phyloP scores from a whole-genome alignment of 2,888 invertebrate species.

The Coleophora flavipennella region DNA sequence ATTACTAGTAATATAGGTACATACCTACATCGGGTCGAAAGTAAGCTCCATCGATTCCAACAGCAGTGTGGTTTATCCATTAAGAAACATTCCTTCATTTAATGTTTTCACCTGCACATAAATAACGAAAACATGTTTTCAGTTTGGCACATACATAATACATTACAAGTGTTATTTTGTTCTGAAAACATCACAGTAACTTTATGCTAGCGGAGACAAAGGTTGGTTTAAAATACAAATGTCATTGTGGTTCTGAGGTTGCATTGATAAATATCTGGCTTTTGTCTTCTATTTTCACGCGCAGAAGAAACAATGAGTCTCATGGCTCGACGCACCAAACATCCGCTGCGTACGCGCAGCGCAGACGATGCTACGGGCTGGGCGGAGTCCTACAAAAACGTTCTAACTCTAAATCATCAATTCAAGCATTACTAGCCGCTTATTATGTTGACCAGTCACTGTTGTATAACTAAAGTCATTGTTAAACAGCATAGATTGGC shows the following conservation, averaged over 20 bases:
- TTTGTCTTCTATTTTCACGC: slow-evolving; percentile 21
- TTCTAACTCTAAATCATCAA: slow-evolving; percentile 3
- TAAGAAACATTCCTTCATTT: no score
- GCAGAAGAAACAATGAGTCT: slow-evolving; percentile 29
- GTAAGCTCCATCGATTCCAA: no score
- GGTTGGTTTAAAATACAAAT: slow-evolving; percentile 12
- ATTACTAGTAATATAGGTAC: no score
- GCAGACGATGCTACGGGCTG: not conserved
- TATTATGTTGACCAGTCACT: not conserved
- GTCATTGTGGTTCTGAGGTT: slow-evolving; percentile 20
- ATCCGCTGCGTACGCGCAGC: slow-evolving; percentile 18
- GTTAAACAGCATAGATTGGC: no score
- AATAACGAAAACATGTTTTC: no score
- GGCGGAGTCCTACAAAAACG: slow-evolving; percentile 7
- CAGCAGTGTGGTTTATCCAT: no score
- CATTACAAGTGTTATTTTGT: no score
- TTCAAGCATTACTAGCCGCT: slow-evolving; percentile 1
- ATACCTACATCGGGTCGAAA: no score
- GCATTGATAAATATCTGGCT: slow-evolving; percentile 27
- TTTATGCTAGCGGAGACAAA: slow-evolving; percentile 1
- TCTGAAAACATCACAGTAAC: no score
- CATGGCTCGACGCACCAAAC: slow-evolving; percentile 20
- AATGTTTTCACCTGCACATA: no score
- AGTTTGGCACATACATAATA: no score
- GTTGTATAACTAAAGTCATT: no score